These are phyloP conservation scores for Troglohyphantes excavatus DNA, from an alignment of 2,888 invertebrate genomes.

Conservation along the genomic window DNA sequence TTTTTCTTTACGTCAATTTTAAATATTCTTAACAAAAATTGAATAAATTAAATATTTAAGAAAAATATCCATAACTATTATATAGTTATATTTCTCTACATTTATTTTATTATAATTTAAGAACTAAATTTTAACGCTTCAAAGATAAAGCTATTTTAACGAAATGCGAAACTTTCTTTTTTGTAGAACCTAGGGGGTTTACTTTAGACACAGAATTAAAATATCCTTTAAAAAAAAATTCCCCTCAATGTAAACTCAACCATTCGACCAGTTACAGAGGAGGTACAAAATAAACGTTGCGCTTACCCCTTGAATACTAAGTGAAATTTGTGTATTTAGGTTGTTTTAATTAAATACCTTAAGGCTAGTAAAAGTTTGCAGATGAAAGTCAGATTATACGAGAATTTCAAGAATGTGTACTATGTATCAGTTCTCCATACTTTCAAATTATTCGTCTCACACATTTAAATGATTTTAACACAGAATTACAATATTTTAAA, in stretches of 20 bases:
- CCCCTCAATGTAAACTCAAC: background rate
- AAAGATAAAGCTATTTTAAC: background rate
- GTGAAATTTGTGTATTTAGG: background rate
- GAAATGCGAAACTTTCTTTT: background rate
- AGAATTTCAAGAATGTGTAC: no score
- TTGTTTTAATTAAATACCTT: background rate
- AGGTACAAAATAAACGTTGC: background rate
- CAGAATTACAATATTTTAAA: no score
- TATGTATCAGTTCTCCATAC: no score
- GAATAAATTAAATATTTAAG: no score
- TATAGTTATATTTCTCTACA: no score
- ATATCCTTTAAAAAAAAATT: background rate
- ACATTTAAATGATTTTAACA: no score
- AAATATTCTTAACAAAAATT: no score
- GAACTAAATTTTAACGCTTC: background rate
- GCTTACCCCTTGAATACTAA: background rate
- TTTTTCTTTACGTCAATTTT: no score
- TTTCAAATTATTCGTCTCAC: no score
- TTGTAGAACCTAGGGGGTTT: background rate
- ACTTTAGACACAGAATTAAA: background rate
- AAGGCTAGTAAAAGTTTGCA: background rate
- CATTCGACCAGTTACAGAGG: background rate
- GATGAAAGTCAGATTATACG: no score
- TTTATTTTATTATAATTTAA: no score
- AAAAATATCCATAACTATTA: no score